A percentile compares a stretch with the other conserved stretches of the same genome.
Conservation (phyloP, 2,113 vertebrate genomes). For the Periophthalmodon schlosseri region DNA sequence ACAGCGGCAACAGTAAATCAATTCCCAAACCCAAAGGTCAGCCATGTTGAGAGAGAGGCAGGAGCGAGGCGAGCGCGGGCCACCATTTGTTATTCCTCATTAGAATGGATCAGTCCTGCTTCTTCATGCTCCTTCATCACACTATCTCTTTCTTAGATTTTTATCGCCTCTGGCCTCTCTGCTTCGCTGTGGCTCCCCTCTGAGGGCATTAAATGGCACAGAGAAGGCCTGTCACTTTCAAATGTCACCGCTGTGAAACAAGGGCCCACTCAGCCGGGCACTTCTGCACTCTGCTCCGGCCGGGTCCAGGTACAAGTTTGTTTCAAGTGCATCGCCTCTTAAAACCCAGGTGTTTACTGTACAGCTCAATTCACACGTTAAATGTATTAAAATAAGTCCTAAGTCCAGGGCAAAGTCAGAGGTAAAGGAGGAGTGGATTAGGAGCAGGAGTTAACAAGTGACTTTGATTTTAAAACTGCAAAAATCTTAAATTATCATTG, state of each 20-base stretch:
- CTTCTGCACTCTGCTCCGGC: slow-evolving; percentile 44
- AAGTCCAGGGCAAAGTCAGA: background rate
- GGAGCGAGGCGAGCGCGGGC: slow-evolving; percentile 53
- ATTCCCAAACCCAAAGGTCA: slow-evolving; percentile 81
- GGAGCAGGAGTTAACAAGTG: background rate
- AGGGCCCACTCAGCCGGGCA: slow-evolving; percentile 54
- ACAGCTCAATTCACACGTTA: background rate
- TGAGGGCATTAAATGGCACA: slow-evolving; percentile 61
- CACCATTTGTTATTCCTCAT: slow-evolving; percentile 77
- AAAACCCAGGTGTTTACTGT: background rate
- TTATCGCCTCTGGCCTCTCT: slow-evolving; percentile 18
- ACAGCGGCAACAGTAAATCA: slow-evolving; percentile 80
- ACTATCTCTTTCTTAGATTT: slow-evolving; percentile 30
- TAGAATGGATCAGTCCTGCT: slow-evolving; percentile 69
- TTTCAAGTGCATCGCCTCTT: background rate
- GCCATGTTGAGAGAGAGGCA: slow-evolving; percentile 62
- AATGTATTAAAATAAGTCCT: background rate
- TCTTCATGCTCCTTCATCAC: slow-evolving; percentile 42
- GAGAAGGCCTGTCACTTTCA: slow-evolving; percentile 67
- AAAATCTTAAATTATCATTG: too few species aligned
- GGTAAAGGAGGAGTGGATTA: background rate
- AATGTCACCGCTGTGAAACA: slow-evolving; percentile 70
- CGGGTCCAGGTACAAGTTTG: background rate
- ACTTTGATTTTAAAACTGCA: too few species aligned
- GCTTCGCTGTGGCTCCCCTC: slow-evolving; percentile 43